These are phyloP conservation scores for Chloroclystis v-ata DNA, from an alignment of 2,888 invertebrate species.

Conservation along the genomic window DNA sequence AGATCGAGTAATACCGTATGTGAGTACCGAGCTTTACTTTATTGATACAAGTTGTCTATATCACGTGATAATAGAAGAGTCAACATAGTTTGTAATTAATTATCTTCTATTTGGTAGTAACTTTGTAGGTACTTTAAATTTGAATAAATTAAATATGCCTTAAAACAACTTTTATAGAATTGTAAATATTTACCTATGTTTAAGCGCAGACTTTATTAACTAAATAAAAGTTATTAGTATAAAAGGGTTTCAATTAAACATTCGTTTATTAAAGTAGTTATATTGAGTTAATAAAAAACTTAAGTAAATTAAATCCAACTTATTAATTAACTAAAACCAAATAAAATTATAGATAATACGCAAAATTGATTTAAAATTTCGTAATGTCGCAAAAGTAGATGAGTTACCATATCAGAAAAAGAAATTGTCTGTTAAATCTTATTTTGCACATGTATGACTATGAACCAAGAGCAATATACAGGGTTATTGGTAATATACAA, in stretches of 20 bases:
- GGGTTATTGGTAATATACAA: too few relatives aligned
- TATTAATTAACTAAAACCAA: constrained; percentile 25
- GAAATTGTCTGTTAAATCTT: not conserved
- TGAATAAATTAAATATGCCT: too few relatives aligned
- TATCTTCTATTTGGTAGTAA: too few relatives aligned
- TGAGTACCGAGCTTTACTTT: too few relatives aligned
- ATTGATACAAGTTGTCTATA: too few relatives aligned
- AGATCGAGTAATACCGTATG: too few relatives aligned
- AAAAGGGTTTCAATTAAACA: constrained; percentile 5
- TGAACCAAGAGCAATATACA: too few relatives aligned
- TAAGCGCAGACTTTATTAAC: not conserved
- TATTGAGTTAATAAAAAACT: constrained; percentile 37
- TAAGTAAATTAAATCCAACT: constrained; percentile 36
- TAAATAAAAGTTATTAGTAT: constrained; percentile 7
- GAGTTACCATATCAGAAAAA: not conserved
- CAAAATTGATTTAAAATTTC: constrained; percentile 7
- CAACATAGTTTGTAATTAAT: too few relatives aligned
- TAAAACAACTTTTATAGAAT: too few relatives aligned
- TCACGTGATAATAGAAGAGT: too few relatives aligned
- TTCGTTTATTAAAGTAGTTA: constrained; percentile 35
- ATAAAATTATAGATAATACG: constrained; percentile 17
- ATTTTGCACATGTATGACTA: not conserved
- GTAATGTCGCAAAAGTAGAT: constrained; percentile 10
- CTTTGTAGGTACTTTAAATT: too few relatives aligned
- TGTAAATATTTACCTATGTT: too few relatives aligned